Base-by-base conservation (phyloP, 2,113 vertebrate genomes). In the Ursus arctos region DNA sequence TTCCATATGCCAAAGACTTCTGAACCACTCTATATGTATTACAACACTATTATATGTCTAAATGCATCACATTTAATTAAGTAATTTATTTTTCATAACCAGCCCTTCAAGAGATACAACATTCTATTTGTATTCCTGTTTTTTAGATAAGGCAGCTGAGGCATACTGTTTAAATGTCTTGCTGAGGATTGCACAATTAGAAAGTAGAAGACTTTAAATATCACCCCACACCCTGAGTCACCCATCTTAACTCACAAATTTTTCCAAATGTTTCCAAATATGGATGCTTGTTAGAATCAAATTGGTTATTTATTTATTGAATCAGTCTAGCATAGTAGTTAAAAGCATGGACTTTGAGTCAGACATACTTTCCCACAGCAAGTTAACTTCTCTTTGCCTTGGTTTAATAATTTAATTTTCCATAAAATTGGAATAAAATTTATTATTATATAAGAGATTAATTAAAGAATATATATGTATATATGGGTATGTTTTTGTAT, bases 391-490 rank as follows among this genome's bases (percentile, higher is more conserved):
- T 57, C 69, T 93, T 67, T 80, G 36, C 26, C 33, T 88, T 33
- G 31, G 16, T 79, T 94, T 94, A 92, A 97, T n/a, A 88, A 88
- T 76, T 95, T 84, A 96, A 92, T 88, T 81, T 31, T 86, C 33
- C 91, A 21, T 82, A 77, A 97, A 40, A 87, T 11, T 67, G 18
- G 14, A 84, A 85, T 85, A 47, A 18, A 28, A 74, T 59, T 14
- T 85, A 53, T 80, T 6, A 96, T 43, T 76, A 61, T 91, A 6
- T n/a, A 88, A 91, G 31, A 57, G 26, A 33, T 87, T 63, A 86
- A 67, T 47, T 71, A 57, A 83, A 61, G 24, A 80, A 71, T 57
- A 74, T 57, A 26, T 55, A 18, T 57, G 16, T 72, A 16, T 87
- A 9, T n/a, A n/a, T 49, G 28, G 49, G 31, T 19, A 33, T 33